Evolutionary conservation across 2,797 vertebrate genomes (phyloP).

Genomic region (Bovichtus variegatus): DNA sequence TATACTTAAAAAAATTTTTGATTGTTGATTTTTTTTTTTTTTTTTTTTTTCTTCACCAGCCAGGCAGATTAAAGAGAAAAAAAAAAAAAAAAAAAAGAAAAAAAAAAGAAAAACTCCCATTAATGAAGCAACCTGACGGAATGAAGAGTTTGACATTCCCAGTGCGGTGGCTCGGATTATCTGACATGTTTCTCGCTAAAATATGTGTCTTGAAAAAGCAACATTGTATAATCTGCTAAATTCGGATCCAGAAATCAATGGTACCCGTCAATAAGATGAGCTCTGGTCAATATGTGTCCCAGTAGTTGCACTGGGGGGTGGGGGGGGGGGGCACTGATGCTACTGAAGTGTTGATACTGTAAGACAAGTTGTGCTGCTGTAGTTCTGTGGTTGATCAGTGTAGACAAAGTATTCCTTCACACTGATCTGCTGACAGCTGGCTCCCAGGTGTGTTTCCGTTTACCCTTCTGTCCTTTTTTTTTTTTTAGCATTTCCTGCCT

Average conservation of each 20-base stretch:
- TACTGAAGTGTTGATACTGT: conserved; percentile 39
- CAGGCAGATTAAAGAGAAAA: too few species aligned
- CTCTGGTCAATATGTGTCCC: conserved; percentile 14
- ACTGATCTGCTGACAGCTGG: conserved; percentile 32
- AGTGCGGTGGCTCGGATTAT: conserved; percentile 22
- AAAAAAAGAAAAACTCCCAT: too few species aligned
- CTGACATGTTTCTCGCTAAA: conserved; percentile 28
- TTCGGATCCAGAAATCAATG: neutral
- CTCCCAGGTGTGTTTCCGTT: conserved; percentile 13
- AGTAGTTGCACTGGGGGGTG: conserved; percentile 14
- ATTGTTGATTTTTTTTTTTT: too few species aligned
- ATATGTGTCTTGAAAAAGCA: conserved; percentile 29
- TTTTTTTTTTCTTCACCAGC: too few species aligned
- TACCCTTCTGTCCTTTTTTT: conserved; percentile 5
- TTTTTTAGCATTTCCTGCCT: neutral
- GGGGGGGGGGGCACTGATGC: conserved; percentile 34
- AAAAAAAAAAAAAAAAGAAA: too few species aligned
- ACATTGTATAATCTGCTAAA: neutral
- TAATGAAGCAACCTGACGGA: conserved; percentile 27
- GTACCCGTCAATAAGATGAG: conserved; percentile 3
- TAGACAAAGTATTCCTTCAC: conserved; percentile 3
- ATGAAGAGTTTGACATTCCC: conserved; percentile 65
- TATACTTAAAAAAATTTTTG: too few species aligned
- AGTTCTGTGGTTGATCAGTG: conserved; percentile 33
- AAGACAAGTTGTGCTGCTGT: conserved; percentile 53